Base-by-base conservation (phyloP, 2,888 invertebrate species). In the Drosophila merina region DNA sequence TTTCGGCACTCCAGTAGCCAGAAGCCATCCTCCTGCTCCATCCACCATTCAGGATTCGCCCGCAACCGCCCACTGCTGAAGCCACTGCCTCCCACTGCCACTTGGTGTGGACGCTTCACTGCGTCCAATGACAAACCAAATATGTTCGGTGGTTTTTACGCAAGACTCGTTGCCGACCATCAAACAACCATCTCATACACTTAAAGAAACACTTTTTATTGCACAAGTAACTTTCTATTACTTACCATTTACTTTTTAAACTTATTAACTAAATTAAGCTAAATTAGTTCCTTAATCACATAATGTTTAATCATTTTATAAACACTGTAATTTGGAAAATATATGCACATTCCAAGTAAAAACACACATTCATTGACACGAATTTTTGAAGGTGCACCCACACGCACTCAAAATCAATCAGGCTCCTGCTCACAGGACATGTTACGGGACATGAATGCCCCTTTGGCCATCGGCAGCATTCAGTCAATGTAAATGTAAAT, bases 141-240 rank as follows among this genome's bases (percentile, higher is more conserved):
- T 88, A 90, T 89, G 87, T 88, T 89, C 89, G 84, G 89, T 90
- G 90, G 90, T 88, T 89, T 87, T 87, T 83, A 76, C 83, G 75
- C 85, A 75, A 86, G 78, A 76, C 55, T 72, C 75, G 81, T 55
- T 62, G 40, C 40, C 49, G 54, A 42, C 67, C 51, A 72, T 63
- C 42, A 58, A 57, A 74, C 55, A 47, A 44, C 38, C 50, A 38
- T 40, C 26, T 45, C 28, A 40, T 47, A 55, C 57, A 45, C 44
- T 36, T 6, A 10, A 14, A 42, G 3, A 6, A 40, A 20, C 20
- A 20, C 20, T 20, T 20, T 20, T 20, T 20, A 20, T 20, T 20
- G 20, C 20, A 20, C 20, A 14, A 14, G 14, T 20, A 20, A 20
- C 20, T 20, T 20, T 20, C 20, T 20, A 20, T 20, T 20, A 20